These are phyloP conservation scores for Pocillopora meandrina DNA, from an alignment of 92 coral and sea anemone genomes.

Conservation along the genomic window DNA sequence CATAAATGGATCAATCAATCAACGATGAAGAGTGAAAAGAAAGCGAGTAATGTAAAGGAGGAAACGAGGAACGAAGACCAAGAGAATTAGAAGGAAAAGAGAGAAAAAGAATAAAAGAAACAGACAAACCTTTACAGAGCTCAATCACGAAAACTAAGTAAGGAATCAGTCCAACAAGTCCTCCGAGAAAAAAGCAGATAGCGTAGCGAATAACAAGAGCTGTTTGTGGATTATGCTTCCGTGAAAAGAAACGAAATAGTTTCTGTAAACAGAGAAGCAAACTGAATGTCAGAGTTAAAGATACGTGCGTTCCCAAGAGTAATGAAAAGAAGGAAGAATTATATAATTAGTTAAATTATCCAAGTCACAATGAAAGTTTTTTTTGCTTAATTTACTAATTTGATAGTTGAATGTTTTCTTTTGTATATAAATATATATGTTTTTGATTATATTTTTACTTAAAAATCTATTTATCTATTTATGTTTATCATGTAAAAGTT, in stretches of 20 bases:
- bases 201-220: constrained; percentile 75
- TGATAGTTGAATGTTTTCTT: no score
- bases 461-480: no score
- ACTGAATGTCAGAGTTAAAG: neutral
- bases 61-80: neutral
- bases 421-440: no score
- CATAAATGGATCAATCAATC: neutral
- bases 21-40: neutral
- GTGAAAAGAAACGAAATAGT: constrained; percentile 69
- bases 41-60: neutral
- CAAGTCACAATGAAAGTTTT: no score
- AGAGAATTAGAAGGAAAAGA: neutral
- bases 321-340: neutral
- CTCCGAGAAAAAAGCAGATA: constrained; percentile 79
- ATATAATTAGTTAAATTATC: no score
- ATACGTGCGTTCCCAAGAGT: neutral
- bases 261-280: constrained; percentile 49
- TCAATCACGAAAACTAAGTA: constrained; percentile 81
- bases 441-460: no score
- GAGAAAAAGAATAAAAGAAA: neutral
- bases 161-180: constrained; percentile 82
- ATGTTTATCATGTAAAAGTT: no score
- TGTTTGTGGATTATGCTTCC: constrained; percentile 76
- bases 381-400: no score
- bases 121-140: constrained; percentile 87